phyloP scores from a whole-genome alignment of 2,113 vertebrate species.

The Sinocyclocheilus rhinocerous region DNA sequence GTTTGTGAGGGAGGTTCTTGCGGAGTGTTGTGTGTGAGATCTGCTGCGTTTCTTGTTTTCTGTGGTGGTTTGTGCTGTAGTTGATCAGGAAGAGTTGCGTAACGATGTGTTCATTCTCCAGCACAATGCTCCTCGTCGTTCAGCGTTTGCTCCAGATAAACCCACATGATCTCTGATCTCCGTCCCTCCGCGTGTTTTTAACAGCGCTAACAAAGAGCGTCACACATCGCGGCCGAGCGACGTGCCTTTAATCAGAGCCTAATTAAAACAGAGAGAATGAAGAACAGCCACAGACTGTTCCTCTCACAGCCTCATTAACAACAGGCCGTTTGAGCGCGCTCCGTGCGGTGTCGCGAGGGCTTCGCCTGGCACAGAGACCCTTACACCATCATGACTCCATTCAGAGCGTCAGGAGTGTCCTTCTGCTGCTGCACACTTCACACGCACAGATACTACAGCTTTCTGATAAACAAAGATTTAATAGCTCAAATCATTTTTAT shows the following conservation, averaged over 20 bases:
- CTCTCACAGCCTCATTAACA: conserved; percentile 71
- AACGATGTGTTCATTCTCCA: conserved; percentile 31
- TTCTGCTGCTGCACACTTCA: too few species aligned
- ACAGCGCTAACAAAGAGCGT: conserved; percentile 66
- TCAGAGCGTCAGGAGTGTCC: neutral
- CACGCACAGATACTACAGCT: too few species aligned
- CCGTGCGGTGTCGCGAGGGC: conserved; percentile 70
- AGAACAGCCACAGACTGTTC: conserved; percentile 75
- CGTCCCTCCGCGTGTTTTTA: conserved; percentile 12
- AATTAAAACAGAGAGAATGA: conserved; percentile 81
- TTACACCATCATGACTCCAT: neutral
- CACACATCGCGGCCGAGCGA: conserved; percentile 59
- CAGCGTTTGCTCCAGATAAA: conserved; percentile 49
- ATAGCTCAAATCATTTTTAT: too few species aligned
- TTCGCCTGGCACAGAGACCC: conserved; percentile 78
- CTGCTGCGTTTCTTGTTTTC: neutral
- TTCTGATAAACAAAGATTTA: too few species aligned
- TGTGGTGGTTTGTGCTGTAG: neutral
- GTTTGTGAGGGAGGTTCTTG: neutral
- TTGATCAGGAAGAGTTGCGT: conserved; percentile 25
- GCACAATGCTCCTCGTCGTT: conserved; percentile 30
- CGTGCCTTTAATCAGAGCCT: conserved; percentile 72
- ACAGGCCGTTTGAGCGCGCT: conserved; percentile 70
- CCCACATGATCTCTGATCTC: conserved; percentile 54
- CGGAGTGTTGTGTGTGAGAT: neutral